Percentiles rank a stretch among this genome's conserved stretches.
Evolutionary conservation across 2,797 vertebrate genomes (phyloP).

Genomic region (Odontamblyopus rebecca): DNA sequence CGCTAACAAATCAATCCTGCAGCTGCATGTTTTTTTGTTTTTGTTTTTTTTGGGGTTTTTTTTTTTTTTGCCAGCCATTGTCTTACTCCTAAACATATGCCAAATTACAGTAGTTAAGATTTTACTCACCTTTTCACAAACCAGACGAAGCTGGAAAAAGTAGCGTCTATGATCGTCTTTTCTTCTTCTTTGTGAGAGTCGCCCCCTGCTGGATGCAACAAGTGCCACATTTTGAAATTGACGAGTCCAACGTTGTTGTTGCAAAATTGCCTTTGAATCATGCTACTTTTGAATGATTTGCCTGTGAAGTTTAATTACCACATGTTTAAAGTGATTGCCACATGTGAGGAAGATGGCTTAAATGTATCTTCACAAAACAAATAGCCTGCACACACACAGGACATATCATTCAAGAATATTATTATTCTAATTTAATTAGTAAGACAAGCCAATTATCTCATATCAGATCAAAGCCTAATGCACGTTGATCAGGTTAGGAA

Average conservation of each 20-base stretch:
- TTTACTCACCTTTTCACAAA: neutral
- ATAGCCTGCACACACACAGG: too few species aligned
- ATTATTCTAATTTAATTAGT: too few species aligned
- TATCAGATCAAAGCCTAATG: too few species aligned
- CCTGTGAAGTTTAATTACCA: too few species aligned
- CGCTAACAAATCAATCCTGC: too few species aligned
- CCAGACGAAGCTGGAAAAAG: neutral
- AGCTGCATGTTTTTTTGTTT: too few species aligned
- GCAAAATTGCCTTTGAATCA: neutral
- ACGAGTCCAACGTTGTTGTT: neutral
- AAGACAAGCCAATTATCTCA: neutral
- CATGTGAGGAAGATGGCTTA: neutral
- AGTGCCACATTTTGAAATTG: neutral
- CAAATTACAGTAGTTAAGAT: neutral
- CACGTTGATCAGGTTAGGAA: neutral
- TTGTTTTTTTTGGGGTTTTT: too few species aligned
- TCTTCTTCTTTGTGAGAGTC: slow-evolving; percentile 1
- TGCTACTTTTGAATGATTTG: too few species aligned
- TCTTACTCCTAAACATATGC: too few species aligned
- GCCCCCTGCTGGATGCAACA: slow-evolving; percentile 34
- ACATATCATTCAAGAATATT: too few species aligned
- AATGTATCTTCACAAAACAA: neutral
- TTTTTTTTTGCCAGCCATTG: too few species aligned
- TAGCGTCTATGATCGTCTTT: neutral
- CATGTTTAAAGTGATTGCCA: neutral